Percentiles rank a stretch among this genome's conserved stretches.
phyloP scores from a whole-genome alignment of 2,113 vertebrate genomes.

The Ptilonorhynchus violaceus region DNA sequence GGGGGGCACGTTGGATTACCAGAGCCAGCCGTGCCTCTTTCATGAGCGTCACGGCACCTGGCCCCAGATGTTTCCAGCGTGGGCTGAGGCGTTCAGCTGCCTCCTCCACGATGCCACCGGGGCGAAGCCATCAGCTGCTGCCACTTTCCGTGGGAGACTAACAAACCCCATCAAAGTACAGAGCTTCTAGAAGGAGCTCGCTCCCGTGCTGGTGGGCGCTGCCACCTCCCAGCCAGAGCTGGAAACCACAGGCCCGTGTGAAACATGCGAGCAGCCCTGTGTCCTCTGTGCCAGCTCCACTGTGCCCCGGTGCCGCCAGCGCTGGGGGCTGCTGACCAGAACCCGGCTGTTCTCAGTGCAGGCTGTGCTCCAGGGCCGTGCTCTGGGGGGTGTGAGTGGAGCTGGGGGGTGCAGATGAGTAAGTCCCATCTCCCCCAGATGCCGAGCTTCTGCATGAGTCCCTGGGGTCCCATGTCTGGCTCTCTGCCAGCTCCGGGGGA shows the following conservation, averaged over 20 bases:
- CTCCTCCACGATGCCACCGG: neutral
- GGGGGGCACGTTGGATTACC: neutral
- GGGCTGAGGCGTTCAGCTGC: neutral
- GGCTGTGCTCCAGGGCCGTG: neutral
- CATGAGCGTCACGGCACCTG: neutral
- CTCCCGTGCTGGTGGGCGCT: neutral
- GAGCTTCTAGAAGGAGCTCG: neutral
- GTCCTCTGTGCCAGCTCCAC: fast-evolving
- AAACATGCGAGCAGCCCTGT: fast-evolving
- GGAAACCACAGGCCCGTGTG: slow-evolving; percentile 2
- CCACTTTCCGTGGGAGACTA: neutral
- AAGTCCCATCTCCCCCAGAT: fast-evolving
- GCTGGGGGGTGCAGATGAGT: neutral
- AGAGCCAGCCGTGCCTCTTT: neutral
- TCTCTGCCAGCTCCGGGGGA: neutral
- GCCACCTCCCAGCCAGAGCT: neutral
- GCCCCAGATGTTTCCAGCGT: neutral
- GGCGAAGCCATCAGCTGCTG: neutral
- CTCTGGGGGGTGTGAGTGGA: fast-evolving
- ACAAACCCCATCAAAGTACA: slow-evolving; percentile 16
- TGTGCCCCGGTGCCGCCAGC: fast-evolving
- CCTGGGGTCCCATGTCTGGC: neutral
- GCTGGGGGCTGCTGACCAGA: neutral
- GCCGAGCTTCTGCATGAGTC: fast-evolving
- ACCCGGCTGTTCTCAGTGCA: fast-evolving